Evolutionary conservation across 2,888 invertebrate species (phyloP).

Genomic region (Brachycybe producta): DNA sequence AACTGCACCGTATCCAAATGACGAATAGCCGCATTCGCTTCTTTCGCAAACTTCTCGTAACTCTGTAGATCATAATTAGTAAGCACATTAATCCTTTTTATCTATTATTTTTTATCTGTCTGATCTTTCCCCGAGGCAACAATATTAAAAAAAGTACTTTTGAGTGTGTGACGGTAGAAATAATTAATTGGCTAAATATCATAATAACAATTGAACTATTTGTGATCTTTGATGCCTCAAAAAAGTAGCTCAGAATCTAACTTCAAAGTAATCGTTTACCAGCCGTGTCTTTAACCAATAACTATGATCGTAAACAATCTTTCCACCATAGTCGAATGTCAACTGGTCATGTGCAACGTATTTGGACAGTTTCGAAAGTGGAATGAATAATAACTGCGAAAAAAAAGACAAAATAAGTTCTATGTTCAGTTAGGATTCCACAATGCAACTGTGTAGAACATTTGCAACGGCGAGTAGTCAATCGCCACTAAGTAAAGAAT

Average conservation of each 20-base stretch:
- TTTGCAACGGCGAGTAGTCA: neutral
- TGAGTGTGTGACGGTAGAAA: too few relatives aligned
- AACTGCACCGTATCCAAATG: conserved; percentile 49
- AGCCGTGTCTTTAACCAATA: conserved; percentile 61
- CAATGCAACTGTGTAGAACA: neutral
- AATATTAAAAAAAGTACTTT: too few relatives aligned
- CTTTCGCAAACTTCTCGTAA: conserved; percentile 52
- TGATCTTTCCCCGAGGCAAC: too few relatives aligned
- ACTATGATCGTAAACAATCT: conserved; percentile 54
- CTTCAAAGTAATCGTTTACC: conserved; percentile 38
- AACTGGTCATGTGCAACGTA: conserved; percentile 55
- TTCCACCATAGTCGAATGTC: conserved; percentile 58
- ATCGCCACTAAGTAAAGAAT: neutral
- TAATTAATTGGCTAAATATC: neutral
- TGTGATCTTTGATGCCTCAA: too few relatives aligned
- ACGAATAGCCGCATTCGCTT: conserved; percentile 44
- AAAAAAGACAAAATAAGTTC: conserved; percentile 16
- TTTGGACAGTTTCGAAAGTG: conserved; percentile 51
- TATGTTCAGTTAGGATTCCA: neutral
- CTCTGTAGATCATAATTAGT: conserved; percentile 37
- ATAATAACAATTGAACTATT: conserved; percentile 13
- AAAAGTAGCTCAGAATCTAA: conserved; percentile 19
- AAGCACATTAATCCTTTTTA: conserved; percentile 23
- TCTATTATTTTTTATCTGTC: too few relatives aligned
- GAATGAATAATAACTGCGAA: conserved; percentile 54